Evolutionary conservation across 2,888 invertebrate genomes (phyloP).

Genomic region (Apodemia mormo): DNA sequence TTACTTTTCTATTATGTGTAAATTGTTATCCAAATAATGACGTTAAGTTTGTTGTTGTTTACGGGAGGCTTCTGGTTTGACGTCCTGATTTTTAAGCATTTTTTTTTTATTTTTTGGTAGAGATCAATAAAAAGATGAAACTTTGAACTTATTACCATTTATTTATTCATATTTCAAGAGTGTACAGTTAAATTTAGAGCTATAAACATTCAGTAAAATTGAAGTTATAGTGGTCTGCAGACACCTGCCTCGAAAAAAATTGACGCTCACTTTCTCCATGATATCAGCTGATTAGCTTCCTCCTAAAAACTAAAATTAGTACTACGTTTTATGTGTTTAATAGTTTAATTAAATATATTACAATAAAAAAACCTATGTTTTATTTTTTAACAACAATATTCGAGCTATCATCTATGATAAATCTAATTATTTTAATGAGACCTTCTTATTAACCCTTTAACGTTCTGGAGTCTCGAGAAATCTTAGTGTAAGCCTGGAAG

Average conservation of each 20-base stretch:
- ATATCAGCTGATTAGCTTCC: too few relatives aligned
- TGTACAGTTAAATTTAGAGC: slow-evolving; percentile 5
- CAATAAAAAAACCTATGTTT: too few relatives aligned
- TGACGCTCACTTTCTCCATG: not conserved
- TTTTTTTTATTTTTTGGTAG: too few relatives aligned
- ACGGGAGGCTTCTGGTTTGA: not conserved
- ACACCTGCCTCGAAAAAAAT: slow-evolving; percentile 1
- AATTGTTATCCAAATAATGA: not conserved
- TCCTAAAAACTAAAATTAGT: too few relatives aligned
- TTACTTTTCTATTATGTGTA: not conserved
- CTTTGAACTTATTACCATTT: not conserved
- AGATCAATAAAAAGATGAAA: too few relatives aligned
- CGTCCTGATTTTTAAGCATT: too few relatives aligned
- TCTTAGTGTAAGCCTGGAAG: too few relatives aligned
- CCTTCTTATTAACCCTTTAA: not conserved
- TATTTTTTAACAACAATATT: too few relatives aligned
- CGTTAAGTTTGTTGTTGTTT: not conserved
- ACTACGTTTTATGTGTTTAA: too few relatives aligned
- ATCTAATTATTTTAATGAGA: too few relatives aligned
- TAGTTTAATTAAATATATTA: too few relatives aligned
- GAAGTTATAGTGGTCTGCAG: slow-evolving; percentile 19
- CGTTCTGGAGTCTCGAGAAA: not conserved
- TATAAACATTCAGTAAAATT: slow-evolving; percentile 18
- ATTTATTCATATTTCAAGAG: not conserved
- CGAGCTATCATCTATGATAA: too few relatives aligned